Conservation (phyloP, 2,888 invertebrate genomes). For the Hyles lineata region DNA sequence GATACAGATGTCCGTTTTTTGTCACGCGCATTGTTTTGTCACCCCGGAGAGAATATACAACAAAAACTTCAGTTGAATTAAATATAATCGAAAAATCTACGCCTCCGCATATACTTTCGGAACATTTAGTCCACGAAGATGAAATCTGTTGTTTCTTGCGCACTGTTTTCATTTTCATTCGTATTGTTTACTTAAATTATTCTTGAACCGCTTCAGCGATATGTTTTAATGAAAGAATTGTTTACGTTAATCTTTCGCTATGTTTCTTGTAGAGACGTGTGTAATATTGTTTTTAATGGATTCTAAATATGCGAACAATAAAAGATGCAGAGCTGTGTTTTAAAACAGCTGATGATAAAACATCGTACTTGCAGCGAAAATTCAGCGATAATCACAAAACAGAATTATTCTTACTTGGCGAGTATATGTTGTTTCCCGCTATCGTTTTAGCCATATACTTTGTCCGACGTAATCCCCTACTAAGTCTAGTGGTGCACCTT, state of each 20-base stretch:
- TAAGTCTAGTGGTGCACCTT: constrained; percentile 41
- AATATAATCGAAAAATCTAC: constrained; percentile 10
- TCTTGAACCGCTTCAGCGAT: constrained; percentile 27
- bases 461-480: constrained; percentile 43
- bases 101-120: constrained; percentile 1
- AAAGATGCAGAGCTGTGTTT: neutral
- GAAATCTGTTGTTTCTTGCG: constrained; percentile 23
- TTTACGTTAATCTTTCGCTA: constrained; percentile 24
- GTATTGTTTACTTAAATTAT: constrained; percentile 31
- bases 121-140: constrained; percentile 13
- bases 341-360: constrained; percentile 10
- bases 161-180: constrained; percentile 28
- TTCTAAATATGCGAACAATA: constrained; percentile 13
- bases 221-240: constrained; percentile 27
- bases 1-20: constrained; percentile 39
- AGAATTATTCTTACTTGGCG: constrained; percentile 54
- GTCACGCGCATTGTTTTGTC: constrained; percentile 38
- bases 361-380: neutral
- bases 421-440: constrained; percentile 45
- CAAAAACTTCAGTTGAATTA: constrained; percentile 28
- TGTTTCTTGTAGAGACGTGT: constrained; percentile 6
- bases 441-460: constrained; percentile 45
- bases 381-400: neutral
- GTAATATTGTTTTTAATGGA: constrained; percentile 17
- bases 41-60: constrained; percentile 29